Percentiles rank a stretch among this genome's conserved stretches.
Conservation (phyloP, 2,888 invertebrate genomes). For the Pseudoips prasinana region DNA sequence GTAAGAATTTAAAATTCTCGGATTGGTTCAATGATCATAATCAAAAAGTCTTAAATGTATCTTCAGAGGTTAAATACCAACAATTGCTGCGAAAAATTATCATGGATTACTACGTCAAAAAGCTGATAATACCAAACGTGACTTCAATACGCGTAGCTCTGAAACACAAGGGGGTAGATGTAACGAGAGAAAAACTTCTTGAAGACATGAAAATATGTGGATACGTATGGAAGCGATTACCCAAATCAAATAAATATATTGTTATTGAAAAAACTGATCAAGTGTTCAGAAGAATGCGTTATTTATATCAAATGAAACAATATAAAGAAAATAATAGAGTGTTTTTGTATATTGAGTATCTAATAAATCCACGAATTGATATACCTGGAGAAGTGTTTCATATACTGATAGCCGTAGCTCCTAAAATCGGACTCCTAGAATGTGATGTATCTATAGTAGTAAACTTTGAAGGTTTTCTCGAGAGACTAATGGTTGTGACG, state of each 20-base stretch:
- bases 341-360: constrained; percentile 13
- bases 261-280: constrained; percentile 30
- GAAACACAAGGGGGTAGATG: too few species aligned
- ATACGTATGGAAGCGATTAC: constrained; percentile 28
- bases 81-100: too few species aligned
- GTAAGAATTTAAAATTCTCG: too few species aligned
- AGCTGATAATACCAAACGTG: too few species aligned
- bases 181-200: too few species aligned
- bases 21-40: too few species aligned
- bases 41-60: too few species aligned
- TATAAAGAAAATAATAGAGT: constrained; percentile 19
- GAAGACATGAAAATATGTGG: constrained; percentile 7
- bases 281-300: constrained; percentile 21
- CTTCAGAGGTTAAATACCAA: too few species aligned
- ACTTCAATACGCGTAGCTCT: too few species aligned
- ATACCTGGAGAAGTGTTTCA: too few species aligned
- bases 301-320: constrained; percentile 23
- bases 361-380: too few species aligned
- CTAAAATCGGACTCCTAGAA: not conserved
- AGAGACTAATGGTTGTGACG: not conserved
- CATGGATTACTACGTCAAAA: too few species aligned
- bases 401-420: not conserved
- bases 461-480: not conserved
- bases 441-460: not conserved
- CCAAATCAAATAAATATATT: constrained; percentile 19